Evolutionary conservation across 2,888 invertebrate species (phyloP).

Genomic region (Drosophila atroscutellata): DNA sequence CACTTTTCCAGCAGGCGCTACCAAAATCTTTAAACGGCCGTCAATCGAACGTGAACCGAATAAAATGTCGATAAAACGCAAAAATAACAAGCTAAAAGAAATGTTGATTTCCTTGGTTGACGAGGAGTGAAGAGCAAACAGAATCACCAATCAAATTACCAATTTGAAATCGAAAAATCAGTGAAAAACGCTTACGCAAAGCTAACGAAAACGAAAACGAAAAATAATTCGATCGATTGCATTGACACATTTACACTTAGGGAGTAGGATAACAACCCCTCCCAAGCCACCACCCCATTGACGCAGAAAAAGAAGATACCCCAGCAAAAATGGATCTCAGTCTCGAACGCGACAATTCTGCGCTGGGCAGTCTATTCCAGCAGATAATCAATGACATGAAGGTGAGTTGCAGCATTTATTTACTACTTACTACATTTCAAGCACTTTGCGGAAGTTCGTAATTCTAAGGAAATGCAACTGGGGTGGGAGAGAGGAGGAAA

Average conservation of each 20-base stretch:
- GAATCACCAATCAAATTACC: constrained; percentile 9
- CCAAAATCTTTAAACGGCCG: constrained; percentile 6
- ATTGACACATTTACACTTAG: constrained; percentile 20
- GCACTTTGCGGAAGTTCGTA: constrained; percentile 32
- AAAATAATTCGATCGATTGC: constrained; percentile 48
- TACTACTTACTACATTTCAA: background rate
- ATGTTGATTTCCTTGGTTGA: constrained; percentile 48
- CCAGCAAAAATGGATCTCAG: constrained; percentile 83
- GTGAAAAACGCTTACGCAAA: constrained; percentile 9
- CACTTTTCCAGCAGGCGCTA: constrained; percentile 33
- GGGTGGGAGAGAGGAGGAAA: constrained; percentile 5
- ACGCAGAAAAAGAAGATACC: constrained; percentile 5
- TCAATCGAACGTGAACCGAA: constrained; percentile 28
- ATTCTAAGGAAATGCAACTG: constrained; percentile 15
- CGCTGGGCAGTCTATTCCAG: constrained; percentile 96
- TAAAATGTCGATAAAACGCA: constrained; percentile 79
- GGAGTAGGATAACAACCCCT: background rate
- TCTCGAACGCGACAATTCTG: constrained; percentile 91
- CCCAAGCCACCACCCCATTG: background rate
- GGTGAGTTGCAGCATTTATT: constrained; percentile 87
- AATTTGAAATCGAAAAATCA: constrained; percentile 16
- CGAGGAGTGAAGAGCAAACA: constrained; percentile 8
- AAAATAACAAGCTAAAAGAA: constrained; percentile 55
- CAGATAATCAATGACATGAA: constrained; percentile 98
- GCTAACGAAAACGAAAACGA: constrained; percentile 49